phyloP scores from a whole-genome alignment of 2,113 vertebrate species.

The Lampris incognitus region DNA sequence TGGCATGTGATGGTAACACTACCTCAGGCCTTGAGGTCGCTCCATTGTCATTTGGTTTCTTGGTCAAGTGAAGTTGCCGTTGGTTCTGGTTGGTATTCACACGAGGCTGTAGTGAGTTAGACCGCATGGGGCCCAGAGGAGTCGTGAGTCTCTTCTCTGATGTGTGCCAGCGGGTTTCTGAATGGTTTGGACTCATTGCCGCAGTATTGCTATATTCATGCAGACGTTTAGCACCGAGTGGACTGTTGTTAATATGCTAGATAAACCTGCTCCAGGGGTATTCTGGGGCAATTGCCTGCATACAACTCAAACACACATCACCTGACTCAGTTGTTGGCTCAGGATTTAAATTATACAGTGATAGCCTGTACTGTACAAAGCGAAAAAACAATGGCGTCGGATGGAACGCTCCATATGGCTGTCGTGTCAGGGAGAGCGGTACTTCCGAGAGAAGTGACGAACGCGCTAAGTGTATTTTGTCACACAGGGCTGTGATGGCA shows the following conservation, averaged over 20 bases:
- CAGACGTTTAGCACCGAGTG: background rate
- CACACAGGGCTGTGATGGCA: background rate
- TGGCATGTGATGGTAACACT: too few species aligned
- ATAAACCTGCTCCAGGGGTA: too few species aligned
- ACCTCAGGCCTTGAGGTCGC: background rate
- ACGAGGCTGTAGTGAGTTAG: constrained; percentile 53
- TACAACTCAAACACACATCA: background rate
- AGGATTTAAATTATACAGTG: background rate
- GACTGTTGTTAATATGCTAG: background rate
- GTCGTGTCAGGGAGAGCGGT: background rate
- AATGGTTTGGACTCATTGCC: constrained; percentile 40
- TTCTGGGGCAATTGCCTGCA: background rate
- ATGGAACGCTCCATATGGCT: background rate
- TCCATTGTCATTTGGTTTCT: background rate
- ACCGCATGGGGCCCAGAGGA: constrained; percentile 42
- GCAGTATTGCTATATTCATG: background rate
- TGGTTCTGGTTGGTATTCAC: constrained; percentile 45
- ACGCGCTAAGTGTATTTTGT: constrained; percentile 14
- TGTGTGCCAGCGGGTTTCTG: constrained; percentile 49
- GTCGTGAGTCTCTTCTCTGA: constrained; percentile 58
- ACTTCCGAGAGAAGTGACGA: background rate
- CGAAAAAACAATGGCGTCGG: background rate
- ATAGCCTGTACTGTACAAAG: background rate
- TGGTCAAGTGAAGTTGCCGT: constrained; percentile 22
- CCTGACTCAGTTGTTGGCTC: too few species aligned